These are phyloP conservation scores for Kuschelorhynchus macadamiae DNA, from an alignment of 2,888 invertebrate genomes.

Conservation along the genomic window DNA sequence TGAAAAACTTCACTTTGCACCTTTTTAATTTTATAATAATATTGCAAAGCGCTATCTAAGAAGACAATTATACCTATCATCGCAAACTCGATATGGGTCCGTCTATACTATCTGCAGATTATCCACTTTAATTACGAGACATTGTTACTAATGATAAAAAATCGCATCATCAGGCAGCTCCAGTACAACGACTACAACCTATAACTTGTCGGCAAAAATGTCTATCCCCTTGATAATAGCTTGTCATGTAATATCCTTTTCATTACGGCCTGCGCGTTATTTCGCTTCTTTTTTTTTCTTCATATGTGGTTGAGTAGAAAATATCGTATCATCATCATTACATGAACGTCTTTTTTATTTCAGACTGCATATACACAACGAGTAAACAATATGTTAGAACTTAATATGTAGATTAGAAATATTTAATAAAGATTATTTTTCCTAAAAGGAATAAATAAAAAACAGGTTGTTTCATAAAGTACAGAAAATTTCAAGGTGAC, in stretches of 20 bases:
- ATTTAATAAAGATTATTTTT: too few species aligned
- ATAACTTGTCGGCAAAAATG: constrained; percentile 14
- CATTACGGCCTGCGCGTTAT: constrained; percentile 13
- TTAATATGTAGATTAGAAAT: too few species aligned
- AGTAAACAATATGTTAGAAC: too few species aligned
- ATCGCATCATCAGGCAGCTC: constrained; percentile 7
- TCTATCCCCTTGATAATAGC: constrained; percentile 21
- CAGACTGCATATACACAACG: too few species aligned
- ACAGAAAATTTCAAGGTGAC: too few species aligned
- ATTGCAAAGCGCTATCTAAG: background rate
- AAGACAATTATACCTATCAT: constrained; percentile 15
- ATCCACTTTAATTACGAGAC: constrained; percentile 25
- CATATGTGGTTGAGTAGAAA: constrained; percentile 12
- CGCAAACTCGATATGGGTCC: constrained; percentile 9
- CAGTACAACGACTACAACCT: constrained; percentile 6
- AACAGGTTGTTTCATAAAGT: too few species aligned
- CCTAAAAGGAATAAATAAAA: too few species aligned
- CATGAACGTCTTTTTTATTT: constrained; percentile 1
- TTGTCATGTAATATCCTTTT: constrained; percentile 25
- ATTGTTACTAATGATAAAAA: constrained; percentile 24
- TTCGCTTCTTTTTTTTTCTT: constrained; percentile 3
- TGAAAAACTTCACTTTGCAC: background rate
- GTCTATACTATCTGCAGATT: constrained; percentile 17
- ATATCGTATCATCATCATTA: constrained; percentile 20
- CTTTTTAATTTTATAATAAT: too few species aligned